Percentiles rank a stretch among this genome's conserved stretches.
These are phyloP conservation scores for Ptilorrhoa leucosticta DNA, from an alignment of 2,113 vertebrate species.

Conservation along the genomic window DNA sequence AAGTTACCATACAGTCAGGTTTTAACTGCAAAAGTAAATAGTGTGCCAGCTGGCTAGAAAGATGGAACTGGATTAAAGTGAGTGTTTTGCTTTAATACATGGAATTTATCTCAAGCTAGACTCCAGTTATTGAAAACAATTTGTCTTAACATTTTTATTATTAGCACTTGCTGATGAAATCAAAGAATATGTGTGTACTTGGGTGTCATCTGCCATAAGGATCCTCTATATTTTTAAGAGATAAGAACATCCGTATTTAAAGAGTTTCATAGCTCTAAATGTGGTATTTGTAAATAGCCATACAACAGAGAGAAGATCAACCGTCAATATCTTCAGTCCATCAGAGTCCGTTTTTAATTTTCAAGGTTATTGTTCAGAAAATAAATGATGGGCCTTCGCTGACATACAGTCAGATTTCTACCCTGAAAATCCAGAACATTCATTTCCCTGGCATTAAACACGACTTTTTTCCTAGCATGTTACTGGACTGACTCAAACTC, in stretches of 20 bases:
- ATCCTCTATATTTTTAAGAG: background rate
- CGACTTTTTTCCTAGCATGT: background rate
- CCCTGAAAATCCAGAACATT: background rate
- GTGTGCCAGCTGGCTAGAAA: background rate
- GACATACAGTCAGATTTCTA: background rate
- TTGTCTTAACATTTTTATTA: background rate
- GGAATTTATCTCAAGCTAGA: background rate
- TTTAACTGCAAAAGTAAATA: background rate
- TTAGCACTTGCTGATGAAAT: background rate
- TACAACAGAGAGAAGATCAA: background rate
- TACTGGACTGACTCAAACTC: background rate
- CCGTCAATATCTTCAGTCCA: background rate
- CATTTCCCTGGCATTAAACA: background rate
- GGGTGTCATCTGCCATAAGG: background rate
- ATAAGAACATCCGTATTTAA: background rate
- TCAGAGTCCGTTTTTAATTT: conserved; percentile 11
- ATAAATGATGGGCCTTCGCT: background rate
- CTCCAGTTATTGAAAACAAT: background rate
- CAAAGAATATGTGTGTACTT: background rate
- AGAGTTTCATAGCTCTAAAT: background rate
- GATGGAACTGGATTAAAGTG: background rate
- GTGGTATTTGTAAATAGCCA: background rate
- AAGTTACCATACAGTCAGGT: background rate
- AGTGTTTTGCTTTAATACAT: background rate
- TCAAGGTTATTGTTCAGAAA: conserved; percentile 26